Percentiles rank a stretch among this genome's conserved stretches.
phyloP scores from a whole-genome alignment of 2,113 vertebrate species.

The Corythaixoides concolor region DNA sequence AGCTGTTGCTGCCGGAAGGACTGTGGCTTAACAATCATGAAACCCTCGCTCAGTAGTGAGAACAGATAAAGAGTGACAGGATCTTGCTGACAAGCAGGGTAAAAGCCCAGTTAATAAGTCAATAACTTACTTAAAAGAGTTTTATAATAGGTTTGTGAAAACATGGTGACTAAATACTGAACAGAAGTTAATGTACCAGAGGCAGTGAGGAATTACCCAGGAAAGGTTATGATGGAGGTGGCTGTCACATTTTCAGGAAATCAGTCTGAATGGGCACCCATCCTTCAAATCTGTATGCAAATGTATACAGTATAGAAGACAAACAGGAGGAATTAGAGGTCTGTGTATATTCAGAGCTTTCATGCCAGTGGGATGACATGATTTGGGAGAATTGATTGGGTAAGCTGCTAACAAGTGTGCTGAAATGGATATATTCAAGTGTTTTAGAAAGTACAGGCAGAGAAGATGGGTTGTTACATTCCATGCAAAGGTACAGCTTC shows the following conservation, averaged over 20 bases:
- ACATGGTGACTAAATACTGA: background rate
- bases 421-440: background rate
- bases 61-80: background rate
- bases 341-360: background rate
- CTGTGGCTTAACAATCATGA: background rate
- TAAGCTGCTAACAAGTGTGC: background rate
- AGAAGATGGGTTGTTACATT: background rate
- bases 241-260: background rate
- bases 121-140: background rate
- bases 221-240: background rate
- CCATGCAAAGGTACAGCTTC: background rate
- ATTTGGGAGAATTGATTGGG: background rate
- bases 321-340: background rate
- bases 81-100: background rate
- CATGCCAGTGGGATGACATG: background rate
- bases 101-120: background rate
- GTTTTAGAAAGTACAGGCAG: background rate
- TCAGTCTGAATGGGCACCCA: background rate
- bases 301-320: background rate
- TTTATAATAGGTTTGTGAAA: background rate
- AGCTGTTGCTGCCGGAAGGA: background rate
- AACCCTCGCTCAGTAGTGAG: rapidly evolving
- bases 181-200: background rate
- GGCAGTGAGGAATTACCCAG: background rate
- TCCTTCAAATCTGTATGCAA: background rate